Evolutionary conservation across 1,140 invertebrate genomes (phyloP), one percentile per base, ranked within the genome.

Genomic region (Anastatus disparis): DNA sequence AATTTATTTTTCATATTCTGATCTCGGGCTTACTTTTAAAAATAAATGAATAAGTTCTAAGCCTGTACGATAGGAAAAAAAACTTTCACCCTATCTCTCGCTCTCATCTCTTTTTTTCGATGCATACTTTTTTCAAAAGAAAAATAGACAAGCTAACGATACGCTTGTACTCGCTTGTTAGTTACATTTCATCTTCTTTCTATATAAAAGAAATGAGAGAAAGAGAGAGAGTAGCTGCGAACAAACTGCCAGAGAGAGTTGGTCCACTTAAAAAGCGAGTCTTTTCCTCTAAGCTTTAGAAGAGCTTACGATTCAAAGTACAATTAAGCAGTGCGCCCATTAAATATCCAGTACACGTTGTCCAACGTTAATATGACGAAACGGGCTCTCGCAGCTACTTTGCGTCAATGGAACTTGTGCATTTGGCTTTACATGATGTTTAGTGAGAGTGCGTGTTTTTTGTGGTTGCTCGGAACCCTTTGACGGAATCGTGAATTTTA

Each of bases 301-400:
- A 35, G 15, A 1, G 15, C 2, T 4, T 9, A 44, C 67, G 77
- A 79, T 78, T 79, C 76, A 78, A 76, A 79, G 76, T 76, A 77
- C 77, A 78, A 79, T 81, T 79, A 79, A 79, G 75, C 76, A 65
- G 13, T 13, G 40, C 53, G 59, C 24, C 74, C 73, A 76, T 79
- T 80, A 81, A 78, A 80, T 76, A 81, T 81, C 78, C 77, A 78
- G 64, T 53, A 61, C 31, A 20, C 70, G 20, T 22, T 52, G 61
- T 75, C 73, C 74, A 77, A 71, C 74, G 72, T 75, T 76, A 76
- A 62, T 74, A 67, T 59, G 59, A 44, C 61, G 42, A 29, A 17
- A 15, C 24, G 26, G 27, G 24, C 13, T 50, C 15, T 27, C 13
- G 24, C 22, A 26, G 50, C 50, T 27, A 52, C 50, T 50, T 50